Evolutionary conservation across 2,797 vertebrate species (phyloP).

Genomic region (Botia almorhae): DNA sequence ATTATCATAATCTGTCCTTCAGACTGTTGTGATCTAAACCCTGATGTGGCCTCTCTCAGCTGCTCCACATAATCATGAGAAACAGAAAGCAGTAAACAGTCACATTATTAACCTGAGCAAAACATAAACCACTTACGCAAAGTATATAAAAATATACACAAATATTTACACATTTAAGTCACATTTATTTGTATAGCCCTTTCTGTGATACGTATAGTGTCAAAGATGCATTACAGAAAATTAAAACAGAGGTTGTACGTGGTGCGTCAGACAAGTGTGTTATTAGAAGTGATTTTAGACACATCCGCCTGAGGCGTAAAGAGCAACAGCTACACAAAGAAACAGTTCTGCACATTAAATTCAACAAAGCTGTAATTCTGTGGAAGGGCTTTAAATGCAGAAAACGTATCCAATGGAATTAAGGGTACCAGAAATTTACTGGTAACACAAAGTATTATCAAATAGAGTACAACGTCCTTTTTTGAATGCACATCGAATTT

Average conservation of each 20-base stretch:
- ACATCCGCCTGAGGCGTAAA: neutral
- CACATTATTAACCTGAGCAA: neutral
- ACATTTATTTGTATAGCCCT: no score
- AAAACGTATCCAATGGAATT: neutral
- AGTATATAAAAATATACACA: neutral
- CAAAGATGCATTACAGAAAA: no score
- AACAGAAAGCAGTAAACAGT: conserved; percentile 14
- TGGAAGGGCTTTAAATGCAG: neutral
- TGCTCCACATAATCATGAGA: conserved; percentile 31
- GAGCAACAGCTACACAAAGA: neutral
- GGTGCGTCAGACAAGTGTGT: no score
- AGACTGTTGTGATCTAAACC: conserved; percentile 43
- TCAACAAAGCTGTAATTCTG: no score
- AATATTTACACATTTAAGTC: neutral
- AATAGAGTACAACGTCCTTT: neutral
- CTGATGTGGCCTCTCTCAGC: conserved; percentile 58
- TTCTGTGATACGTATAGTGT: no score
- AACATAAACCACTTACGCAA: neutral
- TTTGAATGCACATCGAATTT: neutral
- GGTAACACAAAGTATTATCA: neutral
- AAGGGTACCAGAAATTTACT: neutral
- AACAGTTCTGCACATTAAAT: neutral
- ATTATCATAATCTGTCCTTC: conserved; percentile 47
- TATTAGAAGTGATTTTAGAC: neutral
- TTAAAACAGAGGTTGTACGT: no score